A percentile compares a stretch with the other conserved stretches of the same genome.
These are phyloP conservation scores for Sebastes reedi DNA, from an alignment of 2,797 vertebrate genomes.

Conservation along the genomic window DNA sequence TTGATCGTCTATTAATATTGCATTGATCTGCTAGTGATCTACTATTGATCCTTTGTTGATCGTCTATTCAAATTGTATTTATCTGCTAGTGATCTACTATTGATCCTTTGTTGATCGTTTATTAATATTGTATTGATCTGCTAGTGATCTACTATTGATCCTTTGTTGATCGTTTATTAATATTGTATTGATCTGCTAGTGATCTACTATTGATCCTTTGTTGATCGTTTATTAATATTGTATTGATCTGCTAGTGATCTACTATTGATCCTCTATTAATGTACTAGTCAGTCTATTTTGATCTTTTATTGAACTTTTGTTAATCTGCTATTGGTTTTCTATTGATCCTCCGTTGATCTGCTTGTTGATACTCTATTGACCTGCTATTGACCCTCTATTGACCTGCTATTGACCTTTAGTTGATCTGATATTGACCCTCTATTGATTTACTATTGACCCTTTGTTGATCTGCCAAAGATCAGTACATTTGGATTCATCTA, in stretches of 20 bases:
- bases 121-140: not conserved
- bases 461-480: not conserved
- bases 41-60: too few species aligned
- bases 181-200: rapidly evolving
- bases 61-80: not conserved
- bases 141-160: not conserved
- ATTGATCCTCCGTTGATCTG: not conserved
- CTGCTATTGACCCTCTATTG: not conserved
- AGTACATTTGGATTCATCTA: not conserved
- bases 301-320: not conserved
- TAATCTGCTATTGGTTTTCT: not conserved
- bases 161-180: not conserved
- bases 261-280: not conserved
- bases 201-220: too few species aligned
- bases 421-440: not conserved
- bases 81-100: too few species aligned
- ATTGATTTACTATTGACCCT: not conserved
- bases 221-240: not conserved
- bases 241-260: too few species aligned
- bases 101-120: not conserved
- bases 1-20: not conserved
- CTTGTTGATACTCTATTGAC: not conserved
- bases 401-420: not conserved
- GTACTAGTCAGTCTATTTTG: not conserved
- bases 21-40: too few species aligned